phyloP scores from a whole-genome alignment of 1,140 invertebrate species.

The Oncopodura yosiiana region DNA sequence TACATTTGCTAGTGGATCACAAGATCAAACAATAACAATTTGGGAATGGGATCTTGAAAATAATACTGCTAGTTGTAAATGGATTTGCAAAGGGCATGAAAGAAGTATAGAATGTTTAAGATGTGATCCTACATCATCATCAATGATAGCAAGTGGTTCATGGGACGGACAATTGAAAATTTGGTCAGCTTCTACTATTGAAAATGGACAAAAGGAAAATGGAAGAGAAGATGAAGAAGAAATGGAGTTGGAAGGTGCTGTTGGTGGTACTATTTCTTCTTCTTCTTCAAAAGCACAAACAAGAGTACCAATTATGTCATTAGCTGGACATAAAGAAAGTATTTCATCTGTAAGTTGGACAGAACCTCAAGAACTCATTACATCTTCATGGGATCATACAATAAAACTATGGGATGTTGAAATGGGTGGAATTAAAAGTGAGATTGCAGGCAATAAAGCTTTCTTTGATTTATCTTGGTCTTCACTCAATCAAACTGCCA shows the following conservation, averaged over 20 bases:
- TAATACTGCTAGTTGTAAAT: slow-evolving; percentile 69
- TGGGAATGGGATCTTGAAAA: slow-evolving; percentile 74
- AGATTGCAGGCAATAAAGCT: slow-evolving; percentile 78
- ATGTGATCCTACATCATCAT: slow-evolving; percentile 51
- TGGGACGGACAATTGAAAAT: slow-evolving; percentile 67
- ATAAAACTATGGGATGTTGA: slow-evolving; percentile 89
- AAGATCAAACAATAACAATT: slow-evolving; percentile 82
- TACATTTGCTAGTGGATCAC: slow-evolving; percentile 72
- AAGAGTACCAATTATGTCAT: slow-evolving; percentile 59
- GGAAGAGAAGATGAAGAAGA: slow-evolving; percentile 10
- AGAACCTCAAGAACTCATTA: slow-evolving; percentile 60
- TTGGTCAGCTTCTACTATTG: slow-evolving; percentile 39
- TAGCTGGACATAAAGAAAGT: slow-evolving; percentile 85
- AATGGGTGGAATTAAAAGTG: slow-evolving; percentile 65
- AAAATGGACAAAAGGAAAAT: slow-evolving; percentile 15
- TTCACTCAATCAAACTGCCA: slow-evolving; percentile 55
- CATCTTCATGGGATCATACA: slow-evolving; percentile 90
- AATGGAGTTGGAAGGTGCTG: background rate
- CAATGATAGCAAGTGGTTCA: slow-evolving; percentile 73
- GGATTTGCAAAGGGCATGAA: slow-evolving; percentile 76
- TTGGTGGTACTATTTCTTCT: too few species aligned
- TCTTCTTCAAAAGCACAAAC: background rate
- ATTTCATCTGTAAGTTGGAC: slow-evolving; percentile 78
- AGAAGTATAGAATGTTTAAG: slow-evolving; percentile 75
- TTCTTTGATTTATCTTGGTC: slow-evolving; percentile 80